Evolutionary conservation across 2,888 invertebrate genomes (phyloP).

Genomic region (Macaria liturata): DNA sequence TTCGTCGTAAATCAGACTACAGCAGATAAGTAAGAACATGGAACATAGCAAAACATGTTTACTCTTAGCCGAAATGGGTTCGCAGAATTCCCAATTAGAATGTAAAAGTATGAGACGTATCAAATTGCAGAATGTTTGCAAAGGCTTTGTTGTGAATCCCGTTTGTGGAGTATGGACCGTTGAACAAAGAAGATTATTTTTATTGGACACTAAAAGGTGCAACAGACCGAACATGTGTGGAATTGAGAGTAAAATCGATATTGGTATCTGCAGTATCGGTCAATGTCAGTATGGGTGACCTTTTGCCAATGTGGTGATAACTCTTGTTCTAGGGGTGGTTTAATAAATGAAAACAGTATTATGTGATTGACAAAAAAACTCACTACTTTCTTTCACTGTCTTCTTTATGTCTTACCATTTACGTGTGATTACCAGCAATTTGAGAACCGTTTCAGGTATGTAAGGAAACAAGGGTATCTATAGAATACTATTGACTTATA

Average conservation of each 20-base stretch:
- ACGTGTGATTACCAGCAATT: too few relatives aligned
- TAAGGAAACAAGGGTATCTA: too few relatives aligned
- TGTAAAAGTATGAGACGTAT: conserved; percentile 47
- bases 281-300: conserved; percentile 11
- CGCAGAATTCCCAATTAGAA: conserved; percentile 45
- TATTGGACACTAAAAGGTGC: conserved; percentile 76
- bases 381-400: too few relatives aligned
- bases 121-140: conserved; percentile 55
- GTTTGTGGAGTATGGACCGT: conserved; percentile 56
- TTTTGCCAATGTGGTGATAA: background rate
- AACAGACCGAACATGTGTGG: conserved; percentile 68
- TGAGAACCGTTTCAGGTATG: too few relatives aligned
- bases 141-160: conserved; percentile 57
- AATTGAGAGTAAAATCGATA: conserved; percentile 70
- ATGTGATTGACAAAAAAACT: too few relatives aligned
- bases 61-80: conserved; percentile 5
- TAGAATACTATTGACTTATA: too few relatives aligned
- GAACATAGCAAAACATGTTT: too few relatives aligned
- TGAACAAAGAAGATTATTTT: conserved; percentile 80
- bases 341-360: too few relatives aligned
- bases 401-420: too few relatives aligned
- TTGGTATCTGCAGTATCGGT: conserved; percentile 3
- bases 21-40: too few relatives aligned
- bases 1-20: too few relatives aligned
- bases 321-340: too few relatives aligned